Evolutionary conservation across 1,140 invertebrate genomes (phyloP).

Genomic region (Apis laboriosa): DNA sequence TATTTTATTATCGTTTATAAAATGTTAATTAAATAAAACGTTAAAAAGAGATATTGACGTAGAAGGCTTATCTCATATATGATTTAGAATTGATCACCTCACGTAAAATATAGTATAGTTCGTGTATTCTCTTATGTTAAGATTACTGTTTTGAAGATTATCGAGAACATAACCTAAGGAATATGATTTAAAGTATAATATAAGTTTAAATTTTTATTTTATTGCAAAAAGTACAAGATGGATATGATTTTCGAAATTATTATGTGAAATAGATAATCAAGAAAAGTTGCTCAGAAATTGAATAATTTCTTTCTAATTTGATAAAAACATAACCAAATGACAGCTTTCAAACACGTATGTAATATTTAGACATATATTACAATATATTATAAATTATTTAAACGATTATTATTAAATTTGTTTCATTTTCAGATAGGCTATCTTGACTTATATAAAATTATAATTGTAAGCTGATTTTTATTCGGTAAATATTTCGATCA

Average conservation of each 20-base stretch:
- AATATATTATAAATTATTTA: slow-evolving; percentile 5
- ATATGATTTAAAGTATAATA: background rate
- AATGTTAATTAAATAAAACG: slow-evolving; percentile 14
- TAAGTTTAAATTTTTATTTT: background rate
- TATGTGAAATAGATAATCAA: background rate
- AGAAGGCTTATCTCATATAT: slow-evolving; percentile 24
- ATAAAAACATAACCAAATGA: slow-evolving; percentile 50
- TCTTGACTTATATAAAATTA: slow-evolving; percentile 22
- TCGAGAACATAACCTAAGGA: slow-evolving; percentile 52
- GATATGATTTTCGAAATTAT: background rate
- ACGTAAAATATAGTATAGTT: slow-evolving; percentile 22
- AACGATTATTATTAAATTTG: slow-evolving; percentile 21
- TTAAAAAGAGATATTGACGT: slow-evolving; percentile 3
- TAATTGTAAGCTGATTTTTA: slow-evolving; percentile 35
- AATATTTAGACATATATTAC: background rate
- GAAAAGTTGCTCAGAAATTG: background rate
- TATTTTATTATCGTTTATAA: background rate
- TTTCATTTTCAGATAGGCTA: slow-evolving; percentile 18
- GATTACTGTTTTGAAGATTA: slow-evolving; percentile 51
- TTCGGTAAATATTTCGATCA: slow-evolving; percentile 6
- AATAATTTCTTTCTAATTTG: background rate
- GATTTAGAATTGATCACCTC: slow-evolving; percentile 34
- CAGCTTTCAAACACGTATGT: slow-evolving; percentile 37
- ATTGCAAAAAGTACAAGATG: background rate
- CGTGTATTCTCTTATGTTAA: slow-evolving; percentile 41